Evolutionary conservation across 2,888 invertebrate species (phyloP), one percentile per base, ranked within the genome.

Genomic region (Neocrepidodera transversa): DNA sequence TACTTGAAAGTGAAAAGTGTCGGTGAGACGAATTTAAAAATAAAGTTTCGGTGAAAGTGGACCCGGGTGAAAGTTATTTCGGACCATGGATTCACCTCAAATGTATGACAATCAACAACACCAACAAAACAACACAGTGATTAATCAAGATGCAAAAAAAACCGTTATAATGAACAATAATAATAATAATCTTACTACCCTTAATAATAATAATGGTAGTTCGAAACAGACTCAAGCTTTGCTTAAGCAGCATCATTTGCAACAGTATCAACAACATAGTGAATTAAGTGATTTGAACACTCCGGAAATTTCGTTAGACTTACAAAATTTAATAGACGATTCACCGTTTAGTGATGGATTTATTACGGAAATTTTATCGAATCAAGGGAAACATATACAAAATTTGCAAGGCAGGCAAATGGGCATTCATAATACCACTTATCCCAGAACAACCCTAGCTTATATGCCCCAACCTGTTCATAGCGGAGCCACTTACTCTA

Each of bases 381-480:
- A 75, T 50, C 81, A 74, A 70, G 79, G 76, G 66, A 82, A 79
- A 74, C 80, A 77, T 73, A 72, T 78, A 58, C 77, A 79, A 67
- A 76, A 71, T 62, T 67, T 79, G 51, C 77, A 82, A 60, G 73
- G 79, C 16, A 82, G 81, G 48, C 85, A 84, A 64, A 76, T 80
- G 71, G 75, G 72, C 55, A 77, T 73, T 50, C 71, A 72, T 49
- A 58, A 66, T 57, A 68, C 71, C 40, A 76, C 65, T 62, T 87
- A 85, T 71, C 87, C 89, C 1, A 80, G 92, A 61, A 90, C 90
- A 17, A 90, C 92, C 0, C 78, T 94, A 58, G 92, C 93, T 13
- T 94, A 94, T 74, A 93, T 95, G 92, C 95, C 95, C 0, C 95
- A 95, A 79, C 92, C 93, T 14, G 93, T 94, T 2, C 93, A 93